These are phyloP conservation scores for Chymomyza fuscimana DNA, from an alignment of 2,888 invertebrate species.

Conservation along the genomic window DNA sequence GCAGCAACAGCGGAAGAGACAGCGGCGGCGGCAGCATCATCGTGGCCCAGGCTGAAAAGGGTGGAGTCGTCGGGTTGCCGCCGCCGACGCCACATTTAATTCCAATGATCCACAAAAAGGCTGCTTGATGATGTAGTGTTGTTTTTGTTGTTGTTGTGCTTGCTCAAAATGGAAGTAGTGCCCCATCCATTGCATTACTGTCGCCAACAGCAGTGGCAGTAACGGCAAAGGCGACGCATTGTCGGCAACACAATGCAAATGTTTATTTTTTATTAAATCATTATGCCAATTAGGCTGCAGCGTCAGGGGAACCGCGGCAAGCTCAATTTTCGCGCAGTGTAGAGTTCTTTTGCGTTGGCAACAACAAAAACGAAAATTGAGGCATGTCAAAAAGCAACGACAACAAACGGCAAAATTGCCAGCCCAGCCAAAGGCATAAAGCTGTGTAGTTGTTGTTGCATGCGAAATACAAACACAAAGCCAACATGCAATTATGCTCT, in stretches of 20 bases:
- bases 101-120: slow-evolving; percentile 72
- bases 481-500: slow-evolving; percentile 68
- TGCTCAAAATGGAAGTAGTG: slow-evolving; percentile 35
- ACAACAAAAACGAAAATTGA: slow-evolving; percentile 14
- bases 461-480: slow-evolving; percentile 22
- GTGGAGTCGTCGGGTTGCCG: slow-evolving; percentile 53
- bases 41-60: slow-evolving; percentile 58
- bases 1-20: slow-evolving; percentile 38
- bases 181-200: slow-evolving; percentile 1
- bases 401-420: slow-evolving; percentile 18
- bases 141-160: background rate
- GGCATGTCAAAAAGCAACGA: background rate
- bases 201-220: slow-evolving; percentile 15
- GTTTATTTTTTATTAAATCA: slow-evolving; percentile 75
- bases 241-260: slow-evolving; percentile 65
- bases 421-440: slow-evolving; percentile 24
- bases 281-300: slow-evolving; percentile 71
- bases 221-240: slow-evolving; percentile 47
- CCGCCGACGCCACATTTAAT: slow-evolving; percentile 47
- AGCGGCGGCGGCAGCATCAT: slow-evolving; percentile 16
- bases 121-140: slow-evolving; percentile 23
- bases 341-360: slow-evolving; percentile 46
- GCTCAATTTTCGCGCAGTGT: slow-evolving; percentile 63
- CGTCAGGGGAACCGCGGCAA: slow-evolving; percentile 14
- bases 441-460: background rate